Base-by-base conservation (phyloP, 2,888 invertebrate species). In the Lasioglossum leucozonium region DNA sequence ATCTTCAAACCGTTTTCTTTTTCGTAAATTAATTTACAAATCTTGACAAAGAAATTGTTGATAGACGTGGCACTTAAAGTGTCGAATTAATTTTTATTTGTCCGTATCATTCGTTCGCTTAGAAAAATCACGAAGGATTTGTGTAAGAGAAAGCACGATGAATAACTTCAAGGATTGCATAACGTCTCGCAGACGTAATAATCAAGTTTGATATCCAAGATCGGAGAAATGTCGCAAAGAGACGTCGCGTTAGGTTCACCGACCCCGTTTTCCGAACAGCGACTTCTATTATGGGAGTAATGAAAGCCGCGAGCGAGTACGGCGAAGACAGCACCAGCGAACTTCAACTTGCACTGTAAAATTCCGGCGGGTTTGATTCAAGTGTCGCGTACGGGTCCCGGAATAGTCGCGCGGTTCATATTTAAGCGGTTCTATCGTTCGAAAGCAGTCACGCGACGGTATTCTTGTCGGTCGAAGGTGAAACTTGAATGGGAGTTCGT, bases 391-490 rank as follows among this genome's bases (percentile, higher is more conserved):
- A 51, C 51, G 8, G 51, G 8, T 51, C 22, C 51, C 30, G 58
- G 26, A 26, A 62, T 30, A 62, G 30, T 62, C 58, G 26, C 16
- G 26, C 13, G 4, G 5, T 26, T 62, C 26, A 62, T 62, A 30
- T 62, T 65, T 30, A 65, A 34, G 10, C 65, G 16, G 22, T 34
- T 16, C 18, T 34, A 65, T 65, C 65, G 34, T 58, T 58, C 26
- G 58, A 26, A 58, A 58, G 58, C 58, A 58, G 58, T 58, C 58
- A 58, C 58, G 58, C 58, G 58, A 62, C 58, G 58, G 16, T 62
- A 62, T 62, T 62, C 58, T 62, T 26, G 37, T 51, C 11, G 73
- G 40, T 37, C n/a, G 44, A 42, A 26, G 30, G 13, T 65, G 65
- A 30, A 18, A 65, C 30, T 65, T 65, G 62, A 34, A 65, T 65